A percentile compares a stretch with the other conserved stretches of the same genome.
Conservation (phyloP, 2,113 vertebrate genomes). For the Tautogolabrus adspersus region DNA sequence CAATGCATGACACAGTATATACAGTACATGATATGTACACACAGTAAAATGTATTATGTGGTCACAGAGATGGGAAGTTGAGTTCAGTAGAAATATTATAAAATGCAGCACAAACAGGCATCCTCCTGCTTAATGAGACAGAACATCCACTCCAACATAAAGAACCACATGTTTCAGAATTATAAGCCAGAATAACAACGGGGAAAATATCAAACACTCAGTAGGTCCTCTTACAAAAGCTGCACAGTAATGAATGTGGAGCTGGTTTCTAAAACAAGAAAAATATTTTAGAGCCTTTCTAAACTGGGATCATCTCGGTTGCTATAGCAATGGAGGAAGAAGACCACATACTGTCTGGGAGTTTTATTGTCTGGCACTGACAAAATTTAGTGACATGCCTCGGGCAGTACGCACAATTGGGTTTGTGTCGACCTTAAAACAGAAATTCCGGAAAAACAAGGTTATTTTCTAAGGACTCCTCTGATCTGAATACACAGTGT, state of each 20-base stretch:
- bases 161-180: conserved; percentile 30
- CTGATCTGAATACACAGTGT: not conserved
- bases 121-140: conserved; percentile 44
- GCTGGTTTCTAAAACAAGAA: conserved; percentile 58
- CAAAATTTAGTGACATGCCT: conserved; percentile 45
- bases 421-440: not conserved
- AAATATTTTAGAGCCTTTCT: conserved; percentile 53
- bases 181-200: conserved; percentile 19
- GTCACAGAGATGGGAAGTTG: not conserved
- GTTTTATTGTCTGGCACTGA: conserved; percentile 57
- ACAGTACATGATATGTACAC: not conserved
- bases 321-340: conserved; percentile 75
- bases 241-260: conserved; percentile 31
- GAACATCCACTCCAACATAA: conserved; percentile 38
- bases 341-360: conserved; percentile 68
- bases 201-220: conserved; percentile 21
- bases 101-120: conserved; percentile 30
- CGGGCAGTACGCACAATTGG: conserved; percentile 26
- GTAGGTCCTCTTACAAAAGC: conserved; percentile 2
- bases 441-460: not conserved
- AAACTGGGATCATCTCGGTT: conserved; percentile 70
- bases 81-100: conserved; percentile 1
- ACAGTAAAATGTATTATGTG: not conserved
- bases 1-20: not conserved
- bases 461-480: conserved; percentile 18